These are phyloP conservation scores for Pycnomerus fuliginosus DNA, from an alignment of 2,888 invertebrate species.

Conservation along the genomic window DNA sequence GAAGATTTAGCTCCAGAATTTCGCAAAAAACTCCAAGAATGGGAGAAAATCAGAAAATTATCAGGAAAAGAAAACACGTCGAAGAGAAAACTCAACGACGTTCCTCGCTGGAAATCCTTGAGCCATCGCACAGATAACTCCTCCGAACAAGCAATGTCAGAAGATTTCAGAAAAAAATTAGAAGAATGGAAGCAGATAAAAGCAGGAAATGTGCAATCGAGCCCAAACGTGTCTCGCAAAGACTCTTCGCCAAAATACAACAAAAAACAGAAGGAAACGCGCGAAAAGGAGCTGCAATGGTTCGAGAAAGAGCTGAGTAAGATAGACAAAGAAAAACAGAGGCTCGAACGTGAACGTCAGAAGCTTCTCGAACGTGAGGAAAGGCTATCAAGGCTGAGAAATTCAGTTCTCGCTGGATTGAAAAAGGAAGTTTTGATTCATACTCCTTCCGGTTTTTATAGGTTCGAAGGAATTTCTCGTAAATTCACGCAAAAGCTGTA, in stretches of 20 bases:
- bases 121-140: constrained; percentile 39
- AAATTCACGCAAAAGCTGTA: constrained; percentile 88
- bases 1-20: constrained; percentile 78
- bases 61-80: constrained; percentile 35
- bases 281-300: constrained; percentile 59
- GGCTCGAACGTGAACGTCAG: constrained; percentile 61
- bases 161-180: constrained; percentile 81
- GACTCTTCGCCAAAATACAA: constrained; percentile 42
- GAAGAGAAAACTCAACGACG: constrained; percentile 59
- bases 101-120: constrained; percentile 62
- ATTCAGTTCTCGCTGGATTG: constrained; percentile 57
- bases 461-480: constrained; percentile 83
- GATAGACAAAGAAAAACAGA: constrained; percentile 62
- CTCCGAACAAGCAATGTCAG: constrained; percentile 47
- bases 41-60: constrained; percentile 72
- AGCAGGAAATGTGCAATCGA: constrained; percentile 52
- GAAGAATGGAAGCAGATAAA: constrained; percentile 85
- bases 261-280: constrained; percentile 48
- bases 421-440: constrained; percentile 76
- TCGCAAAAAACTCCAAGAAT: constrained; percentile 80
- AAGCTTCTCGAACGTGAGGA: constrained; percentile 67
- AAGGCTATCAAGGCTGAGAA: constrained; percentile 61
- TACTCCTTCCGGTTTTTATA: constrained; percentile 79
- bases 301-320: constrained; percentile 61
- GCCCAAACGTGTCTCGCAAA: constrained; percentile 47